These are phyloP conservation scores for Noctua pronuba DNA, from an alignment of 2,888 invertebrate genomes.

Conservation along the genomic window DNA sequence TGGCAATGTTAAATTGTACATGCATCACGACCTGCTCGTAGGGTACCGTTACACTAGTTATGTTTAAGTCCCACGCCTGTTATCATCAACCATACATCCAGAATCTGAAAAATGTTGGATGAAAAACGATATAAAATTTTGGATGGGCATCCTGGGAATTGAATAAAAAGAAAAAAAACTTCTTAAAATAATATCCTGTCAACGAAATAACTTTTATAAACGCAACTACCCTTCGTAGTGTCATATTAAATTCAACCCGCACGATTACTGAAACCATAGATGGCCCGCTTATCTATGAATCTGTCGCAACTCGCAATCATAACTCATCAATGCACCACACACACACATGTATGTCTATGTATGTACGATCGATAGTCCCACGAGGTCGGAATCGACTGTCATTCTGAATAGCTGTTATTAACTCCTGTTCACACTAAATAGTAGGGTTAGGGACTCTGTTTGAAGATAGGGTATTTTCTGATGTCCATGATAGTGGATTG, in stretches of 20 bases:
- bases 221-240: background rate
- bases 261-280: conserved; percentile 40
- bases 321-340: conserved; percentile 66
- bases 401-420: conserved; percentile 51
- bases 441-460: background rate
- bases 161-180: too few species aligned
- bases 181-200: too few species aligned
- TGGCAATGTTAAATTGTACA: too few species aligned
- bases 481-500: conserved; percentile 34
- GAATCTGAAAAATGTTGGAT: background rate
- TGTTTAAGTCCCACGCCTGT: too few species aligned
- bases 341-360: background rate
- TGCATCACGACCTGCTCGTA: too few species aligned
- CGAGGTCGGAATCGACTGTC: conserved; percentile 55
- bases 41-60: too few species aligned
- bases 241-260: conserved; percentile 3
- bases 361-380: conserved; percentile 58
- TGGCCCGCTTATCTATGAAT: conserved; percentile 53
- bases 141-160: background rate
- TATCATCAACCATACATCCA: too few species aligned
- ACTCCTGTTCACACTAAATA: conserved; percentile 32
- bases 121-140: background rate
- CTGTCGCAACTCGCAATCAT: conserved; percentile 57
- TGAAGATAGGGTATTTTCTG: conserved; percentile 26
- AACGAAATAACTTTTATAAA: background rate